A percentile compares a stretch with the other conserved stretches of the same genome.
phyloP scores from a whole-genome alignment of 2,888 invertebrate genomes.

The Automeris io region DNA sequence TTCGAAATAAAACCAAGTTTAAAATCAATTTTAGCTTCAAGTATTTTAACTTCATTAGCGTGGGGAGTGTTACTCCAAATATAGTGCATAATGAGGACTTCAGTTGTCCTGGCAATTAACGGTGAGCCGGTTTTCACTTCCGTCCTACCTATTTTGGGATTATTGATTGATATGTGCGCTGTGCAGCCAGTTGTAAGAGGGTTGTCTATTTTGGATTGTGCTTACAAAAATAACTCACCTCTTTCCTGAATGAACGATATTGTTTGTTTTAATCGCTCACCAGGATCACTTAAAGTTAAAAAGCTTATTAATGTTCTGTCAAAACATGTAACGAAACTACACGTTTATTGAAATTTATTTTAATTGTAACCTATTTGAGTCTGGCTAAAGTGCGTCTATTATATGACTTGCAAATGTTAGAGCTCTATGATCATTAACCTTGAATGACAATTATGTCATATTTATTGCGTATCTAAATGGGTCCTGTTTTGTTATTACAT shows the following conservation, averaged over 20 bases:
- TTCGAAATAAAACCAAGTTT: too few relatives aligned
- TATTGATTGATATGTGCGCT: constrained; percentile 39
- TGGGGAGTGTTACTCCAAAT: constrained; percentile 37
- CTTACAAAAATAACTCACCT: constrained; percentile 6
- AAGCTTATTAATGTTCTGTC: too few relatives aligned
- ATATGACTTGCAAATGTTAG: too few relatives aligned
- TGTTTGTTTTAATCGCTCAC: background rate
- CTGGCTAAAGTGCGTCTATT: too few relatives aligned
- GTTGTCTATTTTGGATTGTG: constrained; percentile 27
- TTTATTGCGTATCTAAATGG: constrained; percentile 3
- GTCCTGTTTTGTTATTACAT: background rate
- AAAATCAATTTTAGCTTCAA: background rate
- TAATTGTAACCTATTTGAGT: too few relatives aligned
- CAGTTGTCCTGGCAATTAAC: constrained; percentile 58
- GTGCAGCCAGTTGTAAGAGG: constrained; percentile 22
- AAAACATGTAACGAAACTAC: too few relatives aligned
- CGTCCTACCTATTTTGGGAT: constrained; percentile 44
- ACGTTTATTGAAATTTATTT: too few relatives aligned
- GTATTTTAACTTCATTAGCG: constrained; percentile 24
- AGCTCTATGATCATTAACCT: constrained; percentile 1
- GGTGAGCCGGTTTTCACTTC: constrained; percentile 37
- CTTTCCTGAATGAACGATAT: background rate
- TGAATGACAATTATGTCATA: constrained; percentile 2
- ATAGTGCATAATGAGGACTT: constrained; percentile 47
- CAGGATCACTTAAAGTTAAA: too few relatives aligned